Evolutionary conservation across 2,888 invertebrate species (phyloP), one percentile per base, ranked within the genome.

Genomic region (Erebia palarica): DNA sequence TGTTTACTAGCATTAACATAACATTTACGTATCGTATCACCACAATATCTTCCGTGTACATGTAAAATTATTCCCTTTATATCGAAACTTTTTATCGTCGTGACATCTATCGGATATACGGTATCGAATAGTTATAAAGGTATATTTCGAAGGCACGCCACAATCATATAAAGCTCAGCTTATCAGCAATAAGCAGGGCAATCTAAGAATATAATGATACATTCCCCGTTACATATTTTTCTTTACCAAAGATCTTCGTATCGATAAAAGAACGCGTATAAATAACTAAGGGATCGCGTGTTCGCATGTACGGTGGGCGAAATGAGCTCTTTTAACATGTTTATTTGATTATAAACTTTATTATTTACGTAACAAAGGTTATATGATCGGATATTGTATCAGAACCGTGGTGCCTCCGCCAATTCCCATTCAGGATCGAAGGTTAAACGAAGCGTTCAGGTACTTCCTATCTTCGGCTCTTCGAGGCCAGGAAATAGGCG

Each of bases 371-470:
- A 10, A 47, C 55, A 70, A 55, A 68, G 69, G 51, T 65, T 27
- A 44, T 57, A 42, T 69, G 51, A 57, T 18, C 59, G 42, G 57
- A 60, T 67, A 65, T 68, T 53, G 59, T 61, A 63, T 68, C 18
- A 42, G 67, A 57, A 14, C 57, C 44, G 60, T 68, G 65, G 18
- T 70, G 63, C 51, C 49, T 72, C 63, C 72, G 69, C 70, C 73
- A 72, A 71, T 88, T 85, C 82, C 86, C 84, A 86, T 90, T 86
- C 86, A 84, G 73, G 88, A 88, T 90, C 87, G 89, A 86, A 88
- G 88, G 89, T 89, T 89, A 89, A 91, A 91, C 89, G 91, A 89
- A 87, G 86, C 90, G 85, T 86, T 85, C 80, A 81, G 81, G 80
- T 83, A 83, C 85, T 84, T 84, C 82, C 80, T 78, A 75, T 81